Percentiles rank a stretch among this genome's conserved stretches.
phyloP scores from a whole-genome alignment of 2,797 vertebrate genomes.

The Dryobates pubescens region DNA sequence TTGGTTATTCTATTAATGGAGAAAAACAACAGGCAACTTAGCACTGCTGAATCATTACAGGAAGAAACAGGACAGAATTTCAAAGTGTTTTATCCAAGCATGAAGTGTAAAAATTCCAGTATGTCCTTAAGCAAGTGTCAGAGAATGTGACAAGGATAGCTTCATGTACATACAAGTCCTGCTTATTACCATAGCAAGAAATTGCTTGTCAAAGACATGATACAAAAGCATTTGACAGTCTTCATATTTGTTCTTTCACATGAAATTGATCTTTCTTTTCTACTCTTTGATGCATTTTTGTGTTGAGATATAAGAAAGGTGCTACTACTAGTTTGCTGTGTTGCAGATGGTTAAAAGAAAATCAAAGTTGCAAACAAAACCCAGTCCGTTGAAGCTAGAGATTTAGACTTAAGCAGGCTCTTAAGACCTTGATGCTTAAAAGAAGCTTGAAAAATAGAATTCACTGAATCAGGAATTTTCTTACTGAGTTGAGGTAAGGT shows the following conservation, averaged over 20 bases:
- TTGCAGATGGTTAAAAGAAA: constrained; percentile 2
- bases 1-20: background rate
- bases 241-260: constrained; percentile 38
- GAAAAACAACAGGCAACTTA: background rate
- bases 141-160: background rate
- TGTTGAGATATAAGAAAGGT: background rate
- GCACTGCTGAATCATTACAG: background rate
- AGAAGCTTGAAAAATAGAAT: background rate
- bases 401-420: background rate
- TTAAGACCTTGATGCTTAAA: background rate
- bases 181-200: background rate
- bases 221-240: background rate
- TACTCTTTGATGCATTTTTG: background rate
- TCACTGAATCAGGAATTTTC: background rate
- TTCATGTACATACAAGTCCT: background rate
- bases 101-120: background rate
- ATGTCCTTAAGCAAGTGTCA: constrained; percentile 26
- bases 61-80: background rate
- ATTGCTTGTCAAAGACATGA: background rate
- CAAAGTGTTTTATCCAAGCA: background rate
- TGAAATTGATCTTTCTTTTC: background rate
- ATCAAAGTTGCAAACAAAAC: background rate
- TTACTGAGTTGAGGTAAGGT: background rate
- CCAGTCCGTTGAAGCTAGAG: background rate
- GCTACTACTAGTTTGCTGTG: background rate